phyloP scores from a whole-genome alignment of 2,113 vertebrate genomes.

The Gallinago paraguaiae region DNA sequence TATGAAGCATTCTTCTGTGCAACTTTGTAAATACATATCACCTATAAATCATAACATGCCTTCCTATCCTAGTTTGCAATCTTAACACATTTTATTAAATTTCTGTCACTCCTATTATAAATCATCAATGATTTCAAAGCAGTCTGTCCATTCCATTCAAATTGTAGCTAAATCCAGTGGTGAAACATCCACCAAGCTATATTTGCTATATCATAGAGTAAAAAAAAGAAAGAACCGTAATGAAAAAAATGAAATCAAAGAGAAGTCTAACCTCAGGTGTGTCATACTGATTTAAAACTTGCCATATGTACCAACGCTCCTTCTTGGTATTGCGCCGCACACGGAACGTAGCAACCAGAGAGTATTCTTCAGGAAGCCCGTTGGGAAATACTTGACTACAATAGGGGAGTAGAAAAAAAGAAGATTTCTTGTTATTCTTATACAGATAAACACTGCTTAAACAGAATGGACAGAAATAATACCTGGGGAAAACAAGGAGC shows the following conservation, averaged over 20 bases:
- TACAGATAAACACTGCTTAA: not conserved
- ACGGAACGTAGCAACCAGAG: conserved; percentile 84
- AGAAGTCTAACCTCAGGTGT: conserved; percentile 82
- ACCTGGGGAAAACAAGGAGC: not conserved
- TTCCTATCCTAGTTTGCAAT: not conserved
- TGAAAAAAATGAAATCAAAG: not conserved
- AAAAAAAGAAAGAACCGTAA: not conserved
- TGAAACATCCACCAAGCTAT: not conserved
- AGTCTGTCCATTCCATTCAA: not conserved
- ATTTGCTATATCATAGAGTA: not conserved
- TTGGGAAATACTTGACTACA: conserved; percentile 86
- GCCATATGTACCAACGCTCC: conserved; percentile 94
- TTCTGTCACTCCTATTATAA: not conserved
- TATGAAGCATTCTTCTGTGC: not conserved
- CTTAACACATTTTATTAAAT: not conserved
- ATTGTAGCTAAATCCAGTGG: not conserved
- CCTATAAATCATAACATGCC: not conserved
- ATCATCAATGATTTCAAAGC: not conserved
- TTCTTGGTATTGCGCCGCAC: conserved; percentile 89
- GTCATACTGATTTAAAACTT: conserved; percentile 86
- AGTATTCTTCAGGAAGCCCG: conserved; percentile 88
- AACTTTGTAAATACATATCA: not conserved
- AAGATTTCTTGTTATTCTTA: not conserved
- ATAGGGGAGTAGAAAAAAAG: not conserved
- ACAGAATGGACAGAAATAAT: not conserved